Evolutionary conservation across 2,888 invertebrate species (phyloP).

Genomic region (Drosophila tanythrix): DNA sequence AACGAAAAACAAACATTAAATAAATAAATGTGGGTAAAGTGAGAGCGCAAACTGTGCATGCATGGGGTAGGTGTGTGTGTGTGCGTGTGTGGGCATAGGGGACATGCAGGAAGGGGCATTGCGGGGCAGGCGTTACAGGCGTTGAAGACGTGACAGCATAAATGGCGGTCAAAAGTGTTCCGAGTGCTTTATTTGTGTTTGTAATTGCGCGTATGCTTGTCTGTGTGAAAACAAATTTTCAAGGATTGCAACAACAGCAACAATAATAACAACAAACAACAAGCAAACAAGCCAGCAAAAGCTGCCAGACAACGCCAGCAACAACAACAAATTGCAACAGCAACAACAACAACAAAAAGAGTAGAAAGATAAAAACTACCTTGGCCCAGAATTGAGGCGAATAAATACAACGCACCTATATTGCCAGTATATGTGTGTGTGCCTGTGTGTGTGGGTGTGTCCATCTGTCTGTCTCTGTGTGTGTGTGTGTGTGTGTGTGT

Average conservation of each 20-base stretch:
- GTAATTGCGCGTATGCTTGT: conserved; percentile 37
- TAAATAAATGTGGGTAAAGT: conserved; percentile 52
- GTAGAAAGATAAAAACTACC: conserved; percentile 81
- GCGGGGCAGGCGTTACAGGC: conserved; percentile 13
- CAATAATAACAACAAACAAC: conserved; percentile 30
- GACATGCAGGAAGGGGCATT: background rate
- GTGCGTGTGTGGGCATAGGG: background rate
- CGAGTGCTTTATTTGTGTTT: conserved; percentile 52
- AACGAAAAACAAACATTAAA: conserved; percentile 52
- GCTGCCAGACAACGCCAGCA: conserved; percentile 47
- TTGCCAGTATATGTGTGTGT: conserved; percentile 32
- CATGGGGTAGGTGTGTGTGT: conserved; percentile 4
- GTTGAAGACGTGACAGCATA: conserved; percentile 51
- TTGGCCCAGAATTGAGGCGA: conserved; percentile 80
- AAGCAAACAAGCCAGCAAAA: conserved; percentile 51
- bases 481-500: conserved; percentile 30
- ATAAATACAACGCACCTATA: conserved; percentile 75
- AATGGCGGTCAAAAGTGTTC: conserved; percentile 54
- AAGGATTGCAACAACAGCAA: conserved; percentile 75
- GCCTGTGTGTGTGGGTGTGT: conserved; percentile 51
- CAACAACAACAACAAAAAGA: conserved; percentile 43
- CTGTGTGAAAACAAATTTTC: conserved; percentile 57
- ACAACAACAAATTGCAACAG: conserved; percentile 5
- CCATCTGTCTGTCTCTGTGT: conserved; percentile 34
- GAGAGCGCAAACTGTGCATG: conserved; percentile 26